Base-by-base conservation (phyloP, 2,113 vertebrate species). In the Podarcis cretensis region DNA sequence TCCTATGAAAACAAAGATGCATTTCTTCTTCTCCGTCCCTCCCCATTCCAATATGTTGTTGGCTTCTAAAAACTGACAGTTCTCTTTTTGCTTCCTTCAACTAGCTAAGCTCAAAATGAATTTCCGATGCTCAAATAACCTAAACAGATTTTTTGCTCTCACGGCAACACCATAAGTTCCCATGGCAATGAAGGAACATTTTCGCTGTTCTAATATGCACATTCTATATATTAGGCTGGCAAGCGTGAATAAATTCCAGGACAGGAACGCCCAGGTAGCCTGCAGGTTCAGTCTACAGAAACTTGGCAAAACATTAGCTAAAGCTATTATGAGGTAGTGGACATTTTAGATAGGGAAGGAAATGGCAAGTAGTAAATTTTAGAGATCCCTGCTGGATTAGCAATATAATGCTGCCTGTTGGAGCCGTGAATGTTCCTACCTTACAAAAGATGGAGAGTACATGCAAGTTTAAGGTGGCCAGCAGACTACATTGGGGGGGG, bases 111-210 rank as follows among this genome's bases (percentile, higher is more conserved):
- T 2, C 37, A 63, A 20, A 43, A 57, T 14, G 13, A 35, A 25
- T 66, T 69, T 81, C 16, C 35, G 32, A 65, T n/a, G 30, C 68
- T 77, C 57, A 77, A 88, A 81, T 74, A 69, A 37, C 65, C 48
- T 30, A 1, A 20, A 30, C 4, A 16, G 16, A 80, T 43, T 59
- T 40, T 59, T 25, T 74, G 20, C 59, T 21, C 84, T 18, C 40
- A 40, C 27, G 20, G 74, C 1, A n/a, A 48, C 48, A 40, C 73
- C 81, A 57, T 25, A 82, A 35, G 83, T 87, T 30, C 5, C 78
- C 68, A 85, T 79, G 48, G 80, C 48, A 86, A 90, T n/a, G 43
- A 71, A 89, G 40, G n/a, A 54, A 13, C 13, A 16, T 40, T 54
- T 75, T 32, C 73, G 20, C 57, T 75, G 14, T 16, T 69, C 20